These are phyloP conservation scores for Drosophila maculinotata DNA, from an alignment of 2,888 invertebrate species.

Conservation along the genomic window DNA sequence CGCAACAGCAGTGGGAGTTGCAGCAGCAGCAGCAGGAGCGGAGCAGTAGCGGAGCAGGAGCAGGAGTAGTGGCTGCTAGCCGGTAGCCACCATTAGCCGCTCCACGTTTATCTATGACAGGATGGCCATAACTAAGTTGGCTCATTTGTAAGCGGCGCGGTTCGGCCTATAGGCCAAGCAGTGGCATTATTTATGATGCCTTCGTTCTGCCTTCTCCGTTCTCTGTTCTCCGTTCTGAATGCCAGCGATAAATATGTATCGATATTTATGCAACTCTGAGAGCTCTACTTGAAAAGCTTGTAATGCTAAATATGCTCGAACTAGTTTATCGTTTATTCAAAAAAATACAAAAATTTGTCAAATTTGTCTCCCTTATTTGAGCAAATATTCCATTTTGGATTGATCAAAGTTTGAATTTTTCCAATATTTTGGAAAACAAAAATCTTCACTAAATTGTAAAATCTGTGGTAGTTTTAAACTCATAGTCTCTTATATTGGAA, in stretches of 20 bases:
- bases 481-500: too few species aligned
- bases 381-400: too few species aligned
- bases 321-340: too few species aligned
- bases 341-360: too few species aligned
- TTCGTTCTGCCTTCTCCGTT: too few species aligned
- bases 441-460: too few species aligned
- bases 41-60: constrained; percentile 16
- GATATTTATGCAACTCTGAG: constrained; percentile 50
- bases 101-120: constrained; percentile 72
- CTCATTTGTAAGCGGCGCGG: constrained; percentile 67
- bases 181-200: constrained; percentile 51
- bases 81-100: constrained; percentile 42
- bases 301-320: neutral
- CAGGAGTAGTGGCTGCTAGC: neutral
- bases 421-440: too few species aligned
- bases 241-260: constrained; percentile 53
- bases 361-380: too few species aligned
- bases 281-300: constrained; percentile 7
- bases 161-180: neutral
- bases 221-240: neutral
- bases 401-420: too few species aligned
- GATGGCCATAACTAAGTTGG: constrained; percentile 60
- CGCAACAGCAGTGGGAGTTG: constrained; percentile 17
- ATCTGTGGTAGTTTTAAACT: too few species aligned
- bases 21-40: neutral